These are phyloP conservation scores for Spheniscus mendiculus DNA, from an alignment of 2,113 vertebrate genomes.

Conservation along the genomic window DNA sequence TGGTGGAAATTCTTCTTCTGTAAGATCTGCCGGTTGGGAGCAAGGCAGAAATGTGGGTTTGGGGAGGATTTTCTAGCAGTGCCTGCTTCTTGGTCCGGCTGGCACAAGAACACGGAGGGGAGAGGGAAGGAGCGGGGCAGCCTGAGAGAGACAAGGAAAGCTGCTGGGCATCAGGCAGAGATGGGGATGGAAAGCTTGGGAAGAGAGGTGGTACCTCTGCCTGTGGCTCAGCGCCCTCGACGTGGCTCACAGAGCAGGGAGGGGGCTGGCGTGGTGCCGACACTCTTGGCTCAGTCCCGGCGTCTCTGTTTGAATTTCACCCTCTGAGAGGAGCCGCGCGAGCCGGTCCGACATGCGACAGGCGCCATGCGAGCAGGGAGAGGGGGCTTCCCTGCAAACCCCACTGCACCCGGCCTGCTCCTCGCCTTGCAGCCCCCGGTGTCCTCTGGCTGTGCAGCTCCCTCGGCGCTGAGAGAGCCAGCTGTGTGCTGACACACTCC, in stretches of 20 bases:
- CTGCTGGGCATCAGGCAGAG: not conserved
- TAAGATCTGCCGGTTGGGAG: not conserved
- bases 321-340: accelerated
- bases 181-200: not conserved
- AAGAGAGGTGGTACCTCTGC: not conserved
- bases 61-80: not conserved
- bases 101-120: not conserved
- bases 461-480: accelerated
- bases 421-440: accelerated
- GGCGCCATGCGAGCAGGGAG: not conserved
- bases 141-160: not conserved
- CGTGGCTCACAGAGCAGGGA: accelerated
- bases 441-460: not conserved
- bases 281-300: not conserved
- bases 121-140: not conserved
- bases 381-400: not conserved
- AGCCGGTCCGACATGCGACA: accelerated
- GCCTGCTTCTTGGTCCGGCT: not conserved
- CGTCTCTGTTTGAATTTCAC: not conserved
- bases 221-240: not conserved
- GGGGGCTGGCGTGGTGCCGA: accelerated
- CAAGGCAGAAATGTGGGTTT: not conserved
- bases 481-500: not conserved
- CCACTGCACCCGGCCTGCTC: not conserved
- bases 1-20: not conserved